These are phyloP conservation scores for Potorous gilbertii DNA, from an alignment of 2,797 vertebrate genomes.

Conservation along the genomic window DNA sequence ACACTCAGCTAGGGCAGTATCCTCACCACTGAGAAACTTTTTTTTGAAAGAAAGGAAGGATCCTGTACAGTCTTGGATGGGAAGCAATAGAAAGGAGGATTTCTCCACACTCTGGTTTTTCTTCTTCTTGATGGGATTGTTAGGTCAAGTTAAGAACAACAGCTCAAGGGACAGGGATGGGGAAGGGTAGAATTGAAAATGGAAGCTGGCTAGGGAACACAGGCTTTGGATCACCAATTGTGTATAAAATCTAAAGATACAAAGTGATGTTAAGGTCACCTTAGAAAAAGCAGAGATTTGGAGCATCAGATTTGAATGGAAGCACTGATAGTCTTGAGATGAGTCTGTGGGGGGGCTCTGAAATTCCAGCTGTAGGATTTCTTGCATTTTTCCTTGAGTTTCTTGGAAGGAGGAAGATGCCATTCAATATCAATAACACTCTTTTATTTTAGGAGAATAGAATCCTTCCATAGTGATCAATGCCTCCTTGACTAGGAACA, in stretches of 20 bases:
- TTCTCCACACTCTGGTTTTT: neutral
- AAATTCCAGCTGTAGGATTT: neutral
- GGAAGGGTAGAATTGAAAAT: neutral
- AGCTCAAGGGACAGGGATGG: neutral
- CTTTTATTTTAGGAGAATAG: neutral
- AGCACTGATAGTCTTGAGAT: neutral
- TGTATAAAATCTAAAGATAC: constrained; percentile 2
- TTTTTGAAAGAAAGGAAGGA: constrained; percentile 22
- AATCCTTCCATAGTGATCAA: neutral
- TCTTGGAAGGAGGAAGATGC: neutral
- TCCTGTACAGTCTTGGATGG: neutral
- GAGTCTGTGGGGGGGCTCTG: neutral
- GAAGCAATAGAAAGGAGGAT: neutral
- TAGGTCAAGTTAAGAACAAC: neutral
- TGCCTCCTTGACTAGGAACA: constrained; percentile 3
- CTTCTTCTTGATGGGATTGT: neutral
- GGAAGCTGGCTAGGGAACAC: constrained; percentile 7
- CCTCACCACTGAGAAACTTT: constrained; percentile 47
- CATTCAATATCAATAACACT: neutral
- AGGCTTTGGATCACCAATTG: neutral
- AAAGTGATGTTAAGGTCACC: neutral
- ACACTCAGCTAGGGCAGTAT: constrained; percentile 4
- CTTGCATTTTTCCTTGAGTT: constrained; percentile 16
- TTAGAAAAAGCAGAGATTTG: neutral
- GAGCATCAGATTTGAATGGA: neutral